A percentile compares a stretch with the other conserved stretches of the same genome.
Evolutionary conservation across 2,797 vertebrate genomes (phyloP).

Genomic region (Paratrypauchen microcephalus): DNA sequence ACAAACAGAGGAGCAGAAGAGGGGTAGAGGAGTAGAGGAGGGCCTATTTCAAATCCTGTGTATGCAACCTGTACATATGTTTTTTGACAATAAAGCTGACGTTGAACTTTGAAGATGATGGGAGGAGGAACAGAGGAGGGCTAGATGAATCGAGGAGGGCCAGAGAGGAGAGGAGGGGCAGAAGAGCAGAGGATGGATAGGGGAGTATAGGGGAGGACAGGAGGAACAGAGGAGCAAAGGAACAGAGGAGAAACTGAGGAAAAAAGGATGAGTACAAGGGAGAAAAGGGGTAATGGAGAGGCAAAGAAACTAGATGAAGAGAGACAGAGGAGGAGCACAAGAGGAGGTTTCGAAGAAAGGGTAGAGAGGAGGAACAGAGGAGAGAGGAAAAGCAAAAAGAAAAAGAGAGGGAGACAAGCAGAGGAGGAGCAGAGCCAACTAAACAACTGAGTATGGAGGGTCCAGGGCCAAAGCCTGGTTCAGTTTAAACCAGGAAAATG

Average conservation of each 20-base stretch:
- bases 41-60: no score
- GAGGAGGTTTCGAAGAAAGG: background rate
- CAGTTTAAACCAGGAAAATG: constrained; percentile 50
- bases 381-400: background rate
- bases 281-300: background rate
- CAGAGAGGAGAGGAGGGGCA: background rate
- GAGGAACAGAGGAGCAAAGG: background rate
- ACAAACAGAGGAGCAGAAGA: background rate
- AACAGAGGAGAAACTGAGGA: background rate
- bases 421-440: background rate
- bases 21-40: no score
- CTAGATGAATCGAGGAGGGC: background rate
- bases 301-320: background rate
- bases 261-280: background rate
- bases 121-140: no score
- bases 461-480: constrained; percentile 57
- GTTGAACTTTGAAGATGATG: no score
- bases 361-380: no score
- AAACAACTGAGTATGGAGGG: constrained; percentile 30
- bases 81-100: no score
- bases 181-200: background rate
- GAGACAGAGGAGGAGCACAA: background rate
- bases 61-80: no score
- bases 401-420: constrained; percentile 36
- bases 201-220: background rate